These are phyloP conservation scores for Phallusia fumigata DNA, from an alignment of 23 tunicate species.

Conservation along the genomic window DNA sequence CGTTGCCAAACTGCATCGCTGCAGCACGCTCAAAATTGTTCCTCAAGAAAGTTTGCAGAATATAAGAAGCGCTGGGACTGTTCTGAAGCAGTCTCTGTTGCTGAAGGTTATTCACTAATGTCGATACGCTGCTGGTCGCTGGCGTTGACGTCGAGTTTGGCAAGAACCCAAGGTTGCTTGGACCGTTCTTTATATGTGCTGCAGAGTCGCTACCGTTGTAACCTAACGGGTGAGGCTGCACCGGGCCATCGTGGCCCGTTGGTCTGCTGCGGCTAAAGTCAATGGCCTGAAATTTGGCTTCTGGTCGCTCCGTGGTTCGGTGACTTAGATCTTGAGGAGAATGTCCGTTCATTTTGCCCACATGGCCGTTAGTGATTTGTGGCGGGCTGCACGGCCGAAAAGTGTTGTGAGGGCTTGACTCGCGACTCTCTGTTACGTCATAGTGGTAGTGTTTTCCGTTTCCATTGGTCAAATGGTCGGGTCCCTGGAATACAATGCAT, in stretches of 20 bases:
- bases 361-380: neutral
- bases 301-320: neutral
- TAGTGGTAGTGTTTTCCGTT: neutral
- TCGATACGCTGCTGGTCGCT: neutral
- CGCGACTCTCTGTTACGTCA: slow-evolving; percentile 9
- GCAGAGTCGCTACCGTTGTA: neutral
- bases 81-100: slow-evolving; percentile 61
- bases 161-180: neutral
- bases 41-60: slow-evolving; percentile 58
- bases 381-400: neutral
- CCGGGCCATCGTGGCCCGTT: neutral
- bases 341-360: slow-evolving; percentile 5
- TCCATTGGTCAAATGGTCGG: neutral
- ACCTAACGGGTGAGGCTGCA: neutral
- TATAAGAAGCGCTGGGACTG: slow-evolving; percentile 65
- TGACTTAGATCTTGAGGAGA: slow-evolving; percentile 16
- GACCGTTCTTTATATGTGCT: neutral
- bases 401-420: neutral
- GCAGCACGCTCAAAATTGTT: slow-evolving; percentile 42
- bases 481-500: neutral
- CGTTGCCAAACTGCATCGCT: slow-evolving; percentile 33
- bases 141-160: neutral
- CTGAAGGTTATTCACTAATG: slow-evolving; percentile 24
- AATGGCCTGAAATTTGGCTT: neutral
- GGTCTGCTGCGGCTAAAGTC: slow-evolving; percentile 15